Conservation (phyloP, 1,140 invertebrate genomes). For the Caligus rogercresseyi region DNA sequence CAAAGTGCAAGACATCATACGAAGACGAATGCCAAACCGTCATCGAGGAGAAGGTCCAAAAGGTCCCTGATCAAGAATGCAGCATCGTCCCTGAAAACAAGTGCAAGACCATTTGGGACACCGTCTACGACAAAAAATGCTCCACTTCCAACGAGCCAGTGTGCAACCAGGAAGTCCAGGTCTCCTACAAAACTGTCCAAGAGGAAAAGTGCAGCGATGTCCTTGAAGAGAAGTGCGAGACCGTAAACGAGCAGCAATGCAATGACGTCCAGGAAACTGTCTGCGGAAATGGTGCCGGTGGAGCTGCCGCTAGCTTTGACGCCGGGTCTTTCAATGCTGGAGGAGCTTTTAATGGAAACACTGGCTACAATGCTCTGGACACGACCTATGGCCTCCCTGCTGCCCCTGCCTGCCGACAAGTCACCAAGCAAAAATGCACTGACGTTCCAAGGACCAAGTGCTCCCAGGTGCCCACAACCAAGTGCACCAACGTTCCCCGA, state of each 20-base stretch:
- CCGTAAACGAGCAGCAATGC: neutral
- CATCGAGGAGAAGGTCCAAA: neutral
- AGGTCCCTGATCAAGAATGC: slow-evolving; percentile 14
- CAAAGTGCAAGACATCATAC: neutral
- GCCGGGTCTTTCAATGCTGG: neutral
- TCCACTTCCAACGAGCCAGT: neutral
- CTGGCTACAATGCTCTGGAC: neutral
- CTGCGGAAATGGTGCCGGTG: neutral
- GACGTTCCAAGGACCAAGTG: neutral
- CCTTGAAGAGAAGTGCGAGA: slow-evolving; percentile 4
- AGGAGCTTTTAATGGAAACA: too few relatives aligned
- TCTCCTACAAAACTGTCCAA: neutral
- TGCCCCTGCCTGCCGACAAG: neutral
- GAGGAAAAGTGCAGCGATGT: slow-evolving; percentile 12
- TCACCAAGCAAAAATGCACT: neutral
- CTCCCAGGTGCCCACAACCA: neutral
- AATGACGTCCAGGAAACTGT: slow-evolving; percentile 7
- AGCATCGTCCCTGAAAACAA: slow-evolving; percentile 6
- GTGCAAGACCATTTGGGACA: slow-evolving; percentile 3
- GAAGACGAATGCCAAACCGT: slow-evolving; percentile 14
- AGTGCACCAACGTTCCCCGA: neutral
- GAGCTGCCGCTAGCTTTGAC: neutral
- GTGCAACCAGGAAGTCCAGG: neutral
- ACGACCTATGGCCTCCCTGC: neutral
- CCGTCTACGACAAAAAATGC: slow-evolving; percentile 2